These are phyloP conservation scores for Typhlichthys eigenmanni DNA, from an alignment of 2,797 vertebrate genomes.

Conservation along the genomic window DNA sequence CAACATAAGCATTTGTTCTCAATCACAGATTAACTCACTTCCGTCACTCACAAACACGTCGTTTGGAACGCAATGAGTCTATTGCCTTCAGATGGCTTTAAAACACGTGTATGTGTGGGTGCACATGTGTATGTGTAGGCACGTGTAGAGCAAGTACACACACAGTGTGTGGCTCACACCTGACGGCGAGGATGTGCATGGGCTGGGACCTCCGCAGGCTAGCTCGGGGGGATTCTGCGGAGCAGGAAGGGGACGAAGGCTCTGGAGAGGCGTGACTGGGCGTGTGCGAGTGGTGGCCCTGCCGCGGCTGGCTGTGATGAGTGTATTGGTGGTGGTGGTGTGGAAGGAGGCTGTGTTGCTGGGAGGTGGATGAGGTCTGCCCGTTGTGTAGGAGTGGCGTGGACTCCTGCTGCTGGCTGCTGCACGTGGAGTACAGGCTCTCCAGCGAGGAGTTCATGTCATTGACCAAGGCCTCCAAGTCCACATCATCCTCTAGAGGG, in stretches of 20 bases:
- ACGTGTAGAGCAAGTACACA: not conserved
- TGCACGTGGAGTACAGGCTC: constrained; percentile 83
- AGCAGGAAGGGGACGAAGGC: constrained; percentile 32
- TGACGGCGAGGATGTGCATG: constrained; percentile 90
- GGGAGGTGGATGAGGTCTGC: constrained; percentile 64
- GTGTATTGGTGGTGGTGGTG: constrained; percentile 38
- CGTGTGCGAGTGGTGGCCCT: constrained; percentile 45
- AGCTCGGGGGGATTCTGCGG: constrained; percentile 67
- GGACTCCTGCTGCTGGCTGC: constrained; percentile 80
- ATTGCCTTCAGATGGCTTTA: no score
- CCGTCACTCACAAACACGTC: no score
- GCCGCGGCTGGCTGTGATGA: constrained; percentile 53
- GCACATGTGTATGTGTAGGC: no score
- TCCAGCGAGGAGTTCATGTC: constrained; percentile 92
- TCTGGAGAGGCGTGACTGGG: constrained; percentile 53
- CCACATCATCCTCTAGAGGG: constrained; percentile 87
- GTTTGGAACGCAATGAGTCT: no score
- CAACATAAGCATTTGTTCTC: no score
- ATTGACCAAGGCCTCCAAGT: constrained; percentile 89
- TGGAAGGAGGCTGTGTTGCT: constrained; percentile 36
- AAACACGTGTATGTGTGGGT: no score
- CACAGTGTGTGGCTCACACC: constrained; percentile 62
- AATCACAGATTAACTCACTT: no score
- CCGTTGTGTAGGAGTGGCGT: constrained; percentile 86
- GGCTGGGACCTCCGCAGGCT: constrained; percentile 88